Evolutionary conservation across 2,888 invertebrate genomes (phyloP).

Genomic region (Girardia tigrina): DNA sequence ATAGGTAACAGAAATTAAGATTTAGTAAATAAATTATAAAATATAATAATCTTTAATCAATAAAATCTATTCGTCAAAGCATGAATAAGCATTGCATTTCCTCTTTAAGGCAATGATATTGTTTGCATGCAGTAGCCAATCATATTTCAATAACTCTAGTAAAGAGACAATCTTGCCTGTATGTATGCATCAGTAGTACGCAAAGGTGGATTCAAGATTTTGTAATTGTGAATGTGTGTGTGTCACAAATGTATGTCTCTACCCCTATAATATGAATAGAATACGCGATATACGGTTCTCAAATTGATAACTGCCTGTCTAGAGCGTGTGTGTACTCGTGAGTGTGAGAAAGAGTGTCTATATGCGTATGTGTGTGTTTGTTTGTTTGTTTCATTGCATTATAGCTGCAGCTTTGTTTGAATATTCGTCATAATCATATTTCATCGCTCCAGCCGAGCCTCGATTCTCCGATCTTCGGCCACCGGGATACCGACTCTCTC

Average conservation of each 20-base stretch:
- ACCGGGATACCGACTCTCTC: constrained; percentile 1
- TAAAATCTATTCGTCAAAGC: constrained; percentile 20
- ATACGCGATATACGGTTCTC: not conserved
- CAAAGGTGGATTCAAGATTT: not conserved
- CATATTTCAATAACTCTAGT: not conserved
- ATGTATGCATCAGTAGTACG: not conserved
- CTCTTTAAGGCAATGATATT: constrained; percentile 16
- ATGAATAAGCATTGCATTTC: constrained; percentile 18
- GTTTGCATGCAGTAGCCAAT: constrained; percentile 20
- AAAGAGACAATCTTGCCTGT: not conserved
- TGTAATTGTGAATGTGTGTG: not conserved
- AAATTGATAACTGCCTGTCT: constrained; percentile 10
- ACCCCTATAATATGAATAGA: no score
- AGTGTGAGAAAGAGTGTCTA: no score
- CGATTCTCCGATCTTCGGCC: not conserved
- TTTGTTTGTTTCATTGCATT: not conserved
- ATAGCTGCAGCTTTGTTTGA: constrained; percentile 14
- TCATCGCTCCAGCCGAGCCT: constrained; percentile 16
- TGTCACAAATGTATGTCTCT: constrained; percentile 11
- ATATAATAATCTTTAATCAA: not conserved
- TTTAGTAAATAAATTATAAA: no score
- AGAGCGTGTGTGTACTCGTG: constrained; percentile 1
- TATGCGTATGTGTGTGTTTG: no score
- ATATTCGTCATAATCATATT: not conserved
- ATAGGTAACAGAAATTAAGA: no score